Evolutionary conservation across 2,888 invertebrate genomes (phyloP), one percentile per base, ranked within the genome.

Genomic region (Phasia obesa): DNA sequence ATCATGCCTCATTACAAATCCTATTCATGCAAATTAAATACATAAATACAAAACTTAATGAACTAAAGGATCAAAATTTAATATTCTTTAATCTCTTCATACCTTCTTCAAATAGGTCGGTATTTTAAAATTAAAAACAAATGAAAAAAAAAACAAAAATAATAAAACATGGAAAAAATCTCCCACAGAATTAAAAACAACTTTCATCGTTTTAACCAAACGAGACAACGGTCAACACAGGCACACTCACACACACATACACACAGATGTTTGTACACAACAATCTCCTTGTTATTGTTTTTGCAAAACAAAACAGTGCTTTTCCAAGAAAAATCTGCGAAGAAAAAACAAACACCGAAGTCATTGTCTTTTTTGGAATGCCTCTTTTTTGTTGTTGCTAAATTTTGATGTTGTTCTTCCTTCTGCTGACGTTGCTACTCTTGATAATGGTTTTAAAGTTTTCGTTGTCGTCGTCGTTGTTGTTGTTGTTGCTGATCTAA

Each of bases 321-420:
- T 83, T 83, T 83, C 83, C 83, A 83, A 86, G 86, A 85, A 85
- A 84, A 85, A 85, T 84, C 73, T 82, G 77, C 38, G 51, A 77
- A 79, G 71, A 80, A 80, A 53, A 77, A 77, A 70, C 62, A 83
- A 74, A 25, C 78, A 70, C 82, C 78, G 85, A 88, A 89, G 89
- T 89, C 89, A 89, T 89, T 89, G 89, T 87, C 89, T 89, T 88
- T 85, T 87, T 84, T 88, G 89, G 89, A 89, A 89, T 89, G 79
- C 79, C 88, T 88, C 53, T 38, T 73, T 80, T 60, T 44, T 62
- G 15, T 55, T 87, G 85, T 86, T 74, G 21, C 35, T 27, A 4
- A 35, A 57, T 47, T 53, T 69, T n/a, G 51, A 62, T 74, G 64
- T 62, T 74, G 64, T 38, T 71, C 65, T 38, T 71, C 65, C 69